Conservation (phyloP, 2,113 vertebrate genomes). For the Urocolius indicus region DNA sequence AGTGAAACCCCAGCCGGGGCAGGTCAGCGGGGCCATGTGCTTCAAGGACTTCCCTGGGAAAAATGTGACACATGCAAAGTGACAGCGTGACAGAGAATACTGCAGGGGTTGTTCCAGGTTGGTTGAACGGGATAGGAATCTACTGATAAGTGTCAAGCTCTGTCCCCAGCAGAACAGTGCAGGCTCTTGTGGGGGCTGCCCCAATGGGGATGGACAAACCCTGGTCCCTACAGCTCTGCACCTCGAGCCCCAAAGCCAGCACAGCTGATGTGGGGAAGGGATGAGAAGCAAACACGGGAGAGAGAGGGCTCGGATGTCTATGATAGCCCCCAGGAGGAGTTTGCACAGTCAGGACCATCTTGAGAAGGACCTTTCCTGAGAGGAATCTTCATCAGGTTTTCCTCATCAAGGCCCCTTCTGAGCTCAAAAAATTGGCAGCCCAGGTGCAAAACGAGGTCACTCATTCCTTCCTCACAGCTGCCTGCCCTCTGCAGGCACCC, state of each 20-base stretch:
- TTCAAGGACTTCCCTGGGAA: neutral
- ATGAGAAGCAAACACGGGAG: fast-evolving
- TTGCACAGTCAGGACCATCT: fast-evolving
- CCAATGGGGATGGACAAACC: fast-evolving
- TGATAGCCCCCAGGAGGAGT: neutral
- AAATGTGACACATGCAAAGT: neutral
- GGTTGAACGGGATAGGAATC: neutral
- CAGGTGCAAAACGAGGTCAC: neutral
- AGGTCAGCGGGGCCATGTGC: fast-evolving
- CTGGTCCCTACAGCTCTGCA: neutral
- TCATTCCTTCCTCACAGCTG: neutral
- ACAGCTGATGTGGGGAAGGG: neutral
- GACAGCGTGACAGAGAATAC: fast-evolving
- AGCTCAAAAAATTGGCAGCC: too few species aligned
- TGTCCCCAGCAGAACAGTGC: neutral
- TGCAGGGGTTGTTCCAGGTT: neutral
- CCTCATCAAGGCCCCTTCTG: neutral
- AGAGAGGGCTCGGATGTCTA: fast-evolving
- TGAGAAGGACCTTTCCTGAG: neutral
- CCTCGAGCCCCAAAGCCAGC: fast-evolving
- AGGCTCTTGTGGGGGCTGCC: neutral
- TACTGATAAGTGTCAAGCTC: neutral
- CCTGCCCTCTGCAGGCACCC: neutral
- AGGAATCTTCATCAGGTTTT: neutral
- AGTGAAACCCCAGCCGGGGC: fast-evolving